These are phyloP conservation scores for Loris lydekkerianus DNA, from an alignment of 2,797 vertebrate species.

Conservation along the genomic window DNA sequence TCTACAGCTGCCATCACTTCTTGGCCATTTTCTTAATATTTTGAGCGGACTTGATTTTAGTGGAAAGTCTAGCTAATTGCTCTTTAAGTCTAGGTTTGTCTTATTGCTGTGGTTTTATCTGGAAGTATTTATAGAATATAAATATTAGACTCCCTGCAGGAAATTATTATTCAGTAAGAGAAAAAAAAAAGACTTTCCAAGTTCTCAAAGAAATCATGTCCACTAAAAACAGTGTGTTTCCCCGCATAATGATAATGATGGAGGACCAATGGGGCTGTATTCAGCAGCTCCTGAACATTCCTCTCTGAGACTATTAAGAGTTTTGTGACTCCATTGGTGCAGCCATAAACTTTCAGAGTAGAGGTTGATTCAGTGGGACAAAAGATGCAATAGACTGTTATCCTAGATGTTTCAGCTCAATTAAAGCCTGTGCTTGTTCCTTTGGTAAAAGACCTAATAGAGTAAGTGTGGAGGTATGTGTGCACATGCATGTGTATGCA, in stretches of 20 bases:
- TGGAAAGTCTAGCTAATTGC: constrained; percentile 81
- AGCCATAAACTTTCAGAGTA: not conserved
- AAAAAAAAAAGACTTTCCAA: constrained; percentile 78
- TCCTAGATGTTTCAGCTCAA: not conserved
- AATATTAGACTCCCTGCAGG: constrained; percentile 80
- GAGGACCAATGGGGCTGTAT: constrained; percentile 13
- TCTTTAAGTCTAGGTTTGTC: constrained; percentile 76
- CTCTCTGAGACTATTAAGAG: constrained; percentile 44
- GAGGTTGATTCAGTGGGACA: not conserved
- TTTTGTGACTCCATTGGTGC: constrained; percentile 20
- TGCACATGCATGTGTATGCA: not conserved
- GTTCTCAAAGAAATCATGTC: constrained; percentile 74
- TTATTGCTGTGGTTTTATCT: constrained; percentile 81
- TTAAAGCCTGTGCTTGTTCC: not conserved
- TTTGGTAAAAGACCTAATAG: constrained; percentile 19
- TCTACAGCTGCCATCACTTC: constrained; percentile 77
- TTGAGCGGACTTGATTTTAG: constrained; percentile 82
- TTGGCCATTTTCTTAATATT: constrained; percentile 84
- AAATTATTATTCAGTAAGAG: constrained; percentile 77
- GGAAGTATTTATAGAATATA: constrained; percentile 83
- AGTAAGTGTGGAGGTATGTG: not conserved
- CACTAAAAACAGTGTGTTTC: constrained; percentile 75
- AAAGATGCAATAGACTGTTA: not conserved
- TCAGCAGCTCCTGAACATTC: constrained; percentile 55
- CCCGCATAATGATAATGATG: constrained; percentile 74